A percentile compares a stretch with the other conserved stretches of the same genome.
Evolutionary conservation across 1,140 invertebrate genomes (phyloP).

Genomic region (Sitophilus oryzae): DNA sequence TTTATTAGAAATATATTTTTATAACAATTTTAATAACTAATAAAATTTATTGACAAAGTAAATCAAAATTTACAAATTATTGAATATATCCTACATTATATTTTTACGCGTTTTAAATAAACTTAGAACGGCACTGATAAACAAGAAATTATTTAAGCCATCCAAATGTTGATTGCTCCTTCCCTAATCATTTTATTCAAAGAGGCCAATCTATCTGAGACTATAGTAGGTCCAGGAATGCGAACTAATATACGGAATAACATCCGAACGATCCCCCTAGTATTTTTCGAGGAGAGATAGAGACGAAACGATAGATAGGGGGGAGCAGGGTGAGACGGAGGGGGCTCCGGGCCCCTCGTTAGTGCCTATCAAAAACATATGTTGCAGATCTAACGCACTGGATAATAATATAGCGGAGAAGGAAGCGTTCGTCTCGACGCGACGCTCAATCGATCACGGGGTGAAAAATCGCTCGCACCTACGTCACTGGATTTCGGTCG

Average conservation of each 20-base stretch:
- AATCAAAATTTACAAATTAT: no score
- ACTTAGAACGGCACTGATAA: no score
- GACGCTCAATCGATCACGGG: slow-evolving; percentile 32
- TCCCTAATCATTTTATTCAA: no score
- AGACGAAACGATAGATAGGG: slow-evolving; percentile 10
- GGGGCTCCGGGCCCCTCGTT: slow-evolving; percentile 29
- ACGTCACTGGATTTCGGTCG: slow-evolving; percentile 14
- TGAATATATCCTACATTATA: no score
- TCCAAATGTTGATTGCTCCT: no score
- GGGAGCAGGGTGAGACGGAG: not conserved
- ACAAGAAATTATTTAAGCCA: no score
- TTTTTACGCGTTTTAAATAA: no score
- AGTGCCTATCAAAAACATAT: slow-evolving; percentile 41
- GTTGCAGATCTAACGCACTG: slow-evolving; percentile 40
- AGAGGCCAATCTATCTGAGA: no score
- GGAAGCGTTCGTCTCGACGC: slow-evolving; percentile 18
- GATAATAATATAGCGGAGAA: slow-evolving; percentile 36
- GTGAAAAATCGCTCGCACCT: not conserved
- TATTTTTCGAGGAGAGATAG: slow-evolving; percentile 14
- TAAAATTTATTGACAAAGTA: no score
- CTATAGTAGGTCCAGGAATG: no score
- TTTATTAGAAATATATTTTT: no score
- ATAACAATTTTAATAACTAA: no score
- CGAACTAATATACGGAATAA: slow-evolving; percentile 17
- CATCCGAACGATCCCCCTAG: slow-evolving; percentile 10